These are phyloP conservation scores for Sebastes vulpes DNA, from an alignment of 2,797 vertebrate genomes.

Conservation along the genomic window DNA sequence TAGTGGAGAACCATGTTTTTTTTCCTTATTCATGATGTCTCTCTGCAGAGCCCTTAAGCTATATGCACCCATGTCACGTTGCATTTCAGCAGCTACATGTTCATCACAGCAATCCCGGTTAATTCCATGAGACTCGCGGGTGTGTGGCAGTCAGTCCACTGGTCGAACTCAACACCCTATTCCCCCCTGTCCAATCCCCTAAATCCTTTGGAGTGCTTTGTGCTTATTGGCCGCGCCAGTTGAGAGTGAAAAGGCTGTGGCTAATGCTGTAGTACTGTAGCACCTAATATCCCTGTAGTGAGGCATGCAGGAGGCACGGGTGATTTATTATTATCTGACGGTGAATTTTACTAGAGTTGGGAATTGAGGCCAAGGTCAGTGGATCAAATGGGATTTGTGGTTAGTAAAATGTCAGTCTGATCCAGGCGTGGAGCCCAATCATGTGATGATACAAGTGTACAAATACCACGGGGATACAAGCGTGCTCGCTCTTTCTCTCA, in stretches of 20 bases:
- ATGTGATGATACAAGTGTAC: constrained; percentile 18
- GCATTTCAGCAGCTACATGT: constrained; percentile 38
- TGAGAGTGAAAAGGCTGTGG: constrained; percentile 40
- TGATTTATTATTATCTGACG: constrained; percentile 65
- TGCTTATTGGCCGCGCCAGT: constrained; percentile 30
- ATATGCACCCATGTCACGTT: constrained; percentile 22
- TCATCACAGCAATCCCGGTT: constrained; percentile 42
- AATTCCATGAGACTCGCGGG: constrained; percentile 23
- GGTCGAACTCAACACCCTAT: constrained; percentile 34
- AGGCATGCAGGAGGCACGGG: constrained; percentile 13
- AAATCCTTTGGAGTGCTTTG: constrained; percentile 64
- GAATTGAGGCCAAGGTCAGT: constrained; percentile 71
- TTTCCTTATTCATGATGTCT: background rate
- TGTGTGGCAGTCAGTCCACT: constrained; percentile 47
- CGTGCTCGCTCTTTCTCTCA: background rate
- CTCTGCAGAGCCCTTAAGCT: background rate
- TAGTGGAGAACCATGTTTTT: background rate
- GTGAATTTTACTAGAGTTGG: constrained; percentile 49
- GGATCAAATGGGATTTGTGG: constrained; percentile 70
- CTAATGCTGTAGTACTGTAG: constrained; percentile 30
- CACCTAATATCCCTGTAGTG: constrained; percentile 49
- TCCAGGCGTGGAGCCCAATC: constrained; percentile 39
- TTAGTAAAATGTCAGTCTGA: constrained; percentile 52
- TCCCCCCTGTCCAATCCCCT: constrained; percentile 54
- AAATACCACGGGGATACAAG: constrained; percentile 15